phyloP scores from a whole-genome alignment of 2,888 invertebrate genomes.

The Scrobipalpa costella region DNA sequence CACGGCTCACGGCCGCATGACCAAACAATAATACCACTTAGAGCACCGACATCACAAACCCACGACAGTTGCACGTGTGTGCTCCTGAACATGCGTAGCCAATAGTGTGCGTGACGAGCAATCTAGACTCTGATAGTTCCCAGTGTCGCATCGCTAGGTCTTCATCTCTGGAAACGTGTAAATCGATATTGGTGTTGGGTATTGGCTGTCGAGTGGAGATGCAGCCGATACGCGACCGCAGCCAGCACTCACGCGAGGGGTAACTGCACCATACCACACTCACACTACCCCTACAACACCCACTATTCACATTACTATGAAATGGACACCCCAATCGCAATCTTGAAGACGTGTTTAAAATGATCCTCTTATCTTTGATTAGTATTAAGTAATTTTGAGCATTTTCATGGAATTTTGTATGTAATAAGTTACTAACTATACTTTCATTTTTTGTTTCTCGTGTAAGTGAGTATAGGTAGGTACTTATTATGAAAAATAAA shows the following conservation, averaged over 20 bases:
- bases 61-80: neutral
- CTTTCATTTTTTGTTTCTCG: no score
- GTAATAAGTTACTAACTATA: no score
- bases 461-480: no score
- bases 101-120: neutral
- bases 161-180: conserved; percentile 11
- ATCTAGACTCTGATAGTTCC: neutral
- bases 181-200: conserved; percentile 2
- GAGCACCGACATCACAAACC: no score
- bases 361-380: no score
- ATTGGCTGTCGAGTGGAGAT: conserved; percentile 10
- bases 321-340: neutral
- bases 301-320: neutral
- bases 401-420: no score
- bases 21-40: conserved; percentile 3
- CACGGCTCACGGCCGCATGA: conserved; percentile 1
- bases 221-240: neutral
- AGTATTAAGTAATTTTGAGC: no score
- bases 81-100: neutral
- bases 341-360: no score
- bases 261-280: neutral
- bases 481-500: no score
- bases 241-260: neutral
- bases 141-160: neutral
- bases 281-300: neutral